Evolutionary conservation across 2,797 vertebrate genomes (phyloP), one percentile per base, ranked within the genome.

Genomic region (Crenuchus spilurus): DNA sequence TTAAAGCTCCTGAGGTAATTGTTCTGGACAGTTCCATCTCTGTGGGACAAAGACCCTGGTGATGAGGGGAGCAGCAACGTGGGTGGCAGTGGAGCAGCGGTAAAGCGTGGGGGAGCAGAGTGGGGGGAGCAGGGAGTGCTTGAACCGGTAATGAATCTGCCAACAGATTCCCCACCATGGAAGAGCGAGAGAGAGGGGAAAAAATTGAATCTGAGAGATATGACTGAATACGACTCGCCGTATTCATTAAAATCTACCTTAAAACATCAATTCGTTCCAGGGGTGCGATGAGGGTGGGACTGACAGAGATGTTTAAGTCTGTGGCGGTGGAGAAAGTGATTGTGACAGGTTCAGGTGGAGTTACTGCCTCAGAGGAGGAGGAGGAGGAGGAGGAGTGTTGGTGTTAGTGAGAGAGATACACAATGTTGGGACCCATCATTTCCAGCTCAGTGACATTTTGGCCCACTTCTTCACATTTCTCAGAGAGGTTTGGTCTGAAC

Each of bases 61-160:
- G 93, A 94, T 92, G 92, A 92, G 87, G 91, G 89, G 91, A 90
- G 88, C 92, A 93, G 90, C 90, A 90, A 82, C 60, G 46, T 63
- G 39, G 72, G 28, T 85, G 82, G 85, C 83, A 85, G 81, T 76
- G 77, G 74, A 76, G 80, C 57, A 58, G 67, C 72, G 28, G 61
- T 48, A 52, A 57, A 54, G 57, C 68, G 63, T 37, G 28, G 9
- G 66, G 35, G 58, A 16, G 49, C 16, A 13, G 22, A 61, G 44
- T 9, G 31, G 54, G 52, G 64, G 64, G 61, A 41, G 13, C 11
- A 6, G n/a, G 54, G 20, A 60, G 61, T 67, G 62, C 54, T 86
- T 86, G 87, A 84, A 83, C 83, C 83, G 81, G 90, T 96, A 96
- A 97, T 96, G 95, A 96, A 96, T 93, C 94, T 95, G 96, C 95